Conservation (phyloP, 2,888 invertebrate species). For the Drosophila limbata region DNA sequence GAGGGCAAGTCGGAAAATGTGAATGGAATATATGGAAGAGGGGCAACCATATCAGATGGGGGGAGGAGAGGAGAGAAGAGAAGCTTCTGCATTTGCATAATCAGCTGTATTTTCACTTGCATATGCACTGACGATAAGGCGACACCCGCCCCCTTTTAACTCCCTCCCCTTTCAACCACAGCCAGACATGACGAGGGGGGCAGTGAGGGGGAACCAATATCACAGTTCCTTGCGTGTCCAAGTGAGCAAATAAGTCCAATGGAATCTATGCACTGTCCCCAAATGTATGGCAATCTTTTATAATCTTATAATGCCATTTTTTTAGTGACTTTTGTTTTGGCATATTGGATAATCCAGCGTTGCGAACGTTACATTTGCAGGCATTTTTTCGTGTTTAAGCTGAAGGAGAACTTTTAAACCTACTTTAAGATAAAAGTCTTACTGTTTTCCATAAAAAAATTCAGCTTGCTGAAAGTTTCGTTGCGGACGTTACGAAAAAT, state of each 20-base stretch:
- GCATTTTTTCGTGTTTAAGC: no score
- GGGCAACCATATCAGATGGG: background rate
- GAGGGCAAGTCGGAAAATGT: constrained; percentile 13
- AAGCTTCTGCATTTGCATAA: constrained; percentile 57
- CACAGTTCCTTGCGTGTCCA: constrained; percentile 56
- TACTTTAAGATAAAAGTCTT: no score
- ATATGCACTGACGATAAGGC: constrained; percentile 60
- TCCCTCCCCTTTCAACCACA: background rate
- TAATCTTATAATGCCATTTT: no score
- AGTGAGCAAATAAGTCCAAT: constrained; percentile 53
- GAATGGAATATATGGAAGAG: background rate
- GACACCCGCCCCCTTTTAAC: constrained; percentile 27
- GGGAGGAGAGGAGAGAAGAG: background rate
- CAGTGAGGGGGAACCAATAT: constrained; percentile 32
- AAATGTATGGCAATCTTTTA: no score
- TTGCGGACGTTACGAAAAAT: no score
- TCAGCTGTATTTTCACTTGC: constrained; percentile 58
- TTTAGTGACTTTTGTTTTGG: no score
- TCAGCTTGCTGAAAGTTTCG: no score
- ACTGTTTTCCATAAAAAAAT: no score
- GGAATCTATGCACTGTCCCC: constrained; percentile 35
- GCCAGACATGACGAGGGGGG: background rate
- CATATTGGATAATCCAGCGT: no score
- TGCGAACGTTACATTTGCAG: no score
- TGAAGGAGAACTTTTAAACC: no score